These are phyloP conservation scores for Caenorhabditis uteleia DNA, from an alignment of 2,888 invertebrate genomes.

Conservation along the genomic window DNA sequence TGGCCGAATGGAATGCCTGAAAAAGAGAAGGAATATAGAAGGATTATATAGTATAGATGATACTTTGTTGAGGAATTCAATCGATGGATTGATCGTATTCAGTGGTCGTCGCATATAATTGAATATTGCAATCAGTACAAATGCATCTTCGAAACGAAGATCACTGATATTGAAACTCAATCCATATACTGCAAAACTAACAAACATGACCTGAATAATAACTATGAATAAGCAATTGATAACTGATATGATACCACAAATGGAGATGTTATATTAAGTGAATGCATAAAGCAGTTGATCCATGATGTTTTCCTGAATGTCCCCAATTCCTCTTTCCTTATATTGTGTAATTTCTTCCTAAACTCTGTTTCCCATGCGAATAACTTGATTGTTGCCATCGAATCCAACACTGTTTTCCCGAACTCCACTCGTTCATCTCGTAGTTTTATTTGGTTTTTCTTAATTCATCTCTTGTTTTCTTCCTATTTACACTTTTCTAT, in stretches of 20 bases:
- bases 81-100: constrained; percentile 30
- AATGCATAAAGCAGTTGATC: constrained; percentile 36
- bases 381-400: constrained; percentile 33
- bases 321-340: constrained; percentile 18
- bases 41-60: background rate
- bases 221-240: background rate
- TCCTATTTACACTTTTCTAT: background rate
- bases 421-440: constrained; percentile 40
- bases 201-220: constrained; percentile 17
- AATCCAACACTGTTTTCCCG: constrained; percentile 28
- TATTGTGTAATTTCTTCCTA: constrained; percentile 8
- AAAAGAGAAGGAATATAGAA: background rate
- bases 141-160: constrained; percentile 39
- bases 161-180: constrained; percentile 22
- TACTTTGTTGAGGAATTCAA: constrained; percentile 38
- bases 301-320: constrained; percentile 21
- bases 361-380: constrained; percentile 36
- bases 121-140: constrained; percentile 42
- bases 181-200: constrained; percentile 30
- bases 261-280: constrained; percentile 39
- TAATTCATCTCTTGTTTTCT: background rate
- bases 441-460: constrained; percentile 34
- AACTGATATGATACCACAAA: constrained; percentile 23
- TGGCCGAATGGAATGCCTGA: constrained; percentile 32
- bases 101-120: constrained; percentile 45